These are phyloP conservation scores for Bugulina stolonifera DNA, from an alignment of 2,888 invertebrate genomes.

Conservation along the genomic window DNA sequence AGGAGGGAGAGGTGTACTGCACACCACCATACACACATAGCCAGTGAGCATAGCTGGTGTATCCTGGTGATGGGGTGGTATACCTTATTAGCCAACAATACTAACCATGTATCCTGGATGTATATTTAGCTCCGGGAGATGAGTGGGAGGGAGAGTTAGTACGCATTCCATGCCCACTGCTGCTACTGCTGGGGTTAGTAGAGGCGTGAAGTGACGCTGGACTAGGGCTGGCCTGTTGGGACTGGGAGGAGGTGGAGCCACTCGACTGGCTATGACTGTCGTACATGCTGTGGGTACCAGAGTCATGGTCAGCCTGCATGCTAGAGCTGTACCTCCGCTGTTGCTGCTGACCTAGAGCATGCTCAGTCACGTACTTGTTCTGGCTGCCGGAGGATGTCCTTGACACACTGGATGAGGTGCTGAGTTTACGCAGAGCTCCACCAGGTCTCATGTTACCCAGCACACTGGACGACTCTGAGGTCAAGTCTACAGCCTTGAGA, in stretches of 20 bases:
- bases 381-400: constrained; percentile 1
- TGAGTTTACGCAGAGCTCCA: constrained; percentile 27
- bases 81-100: no score
- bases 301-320: constrained; percentile 35
- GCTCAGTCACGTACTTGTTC: background rate
- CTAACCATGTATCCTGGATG: constrained; percentile 24
- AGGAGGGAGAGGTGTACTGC: no score
- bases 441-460: constrained; percentile 59
- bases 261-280: constrained; percentile 44
- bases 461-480: constrained; percentile 90
- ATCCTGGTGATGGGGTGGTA: no score
- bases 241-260: background rate
- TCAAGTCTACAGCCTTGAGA: constrained; percentile 65
- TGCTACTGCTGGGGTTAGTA: constrained; percentile 2
- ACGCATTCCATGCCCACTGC: background rate
- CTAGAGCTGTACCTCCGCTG: background rate
- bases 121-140: constrained; percentile 16
- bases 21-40: no score
- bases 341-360: background rate
- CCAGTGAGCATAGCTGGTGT: no score
- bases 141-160: background rate
- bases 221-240: constrained; percentile 6
- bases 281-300: constrained; percentile 46
- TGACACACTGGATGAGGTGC: constrained; percentile 1
- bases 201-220: background rate